Evolutionary conservation across 2,797 vertebrate genomes (phyloP).

Genomic region (Xenentodon cancila): DNA sequence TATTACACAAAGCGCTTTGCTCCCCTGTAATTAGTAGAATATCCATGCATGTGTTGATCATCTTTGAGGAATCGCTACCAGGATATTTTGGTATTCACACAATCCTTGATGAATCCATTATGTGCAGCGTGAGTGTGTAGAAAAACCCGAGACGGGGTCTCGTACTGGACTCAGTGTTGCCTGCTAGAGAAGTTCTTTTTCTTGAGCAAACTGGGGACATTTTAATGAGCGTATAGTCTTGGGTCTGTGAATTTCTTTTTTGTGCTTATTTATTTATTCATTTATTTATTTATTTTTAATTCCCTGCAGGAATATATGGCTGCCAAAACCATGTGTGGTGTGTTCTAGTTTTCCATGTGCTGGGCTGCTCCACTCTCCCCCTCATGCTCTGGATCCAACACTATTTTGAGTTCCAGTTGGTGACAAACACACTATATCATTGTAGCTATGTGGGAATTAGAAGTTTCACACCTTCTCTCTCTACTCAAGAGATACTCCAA

Average conservation of each 20-base stretch:
- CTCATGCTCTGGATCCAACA: constrained; percentile 23
- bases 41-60: constrained; percentile 41
- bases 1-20: constrained; percentile 68
- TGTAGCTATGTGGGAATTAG: constrained; percentile 38
- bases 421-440: constrained; percentile 39
- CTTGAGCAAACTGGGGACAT: constrained; percentile 54
- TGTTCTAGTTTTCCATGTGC: constrained; percentile 67
- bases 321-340: constrained; percentile 69
- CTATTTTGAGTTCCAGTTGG: constrained; percentile 53
- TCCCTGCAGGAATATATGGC: constrained; percentile 60
- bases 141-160: no score
- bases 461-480: constrained; percentile 52
- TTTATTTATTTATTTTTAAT: constrained; percentile 45
- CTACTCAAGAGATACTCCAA: constrained; percentile 27
- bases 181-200: constrained; percentile 32
- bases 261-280: neutral
- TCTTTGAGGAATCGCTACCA: constrained; percentile 11
- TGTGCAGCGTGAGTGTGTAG: constrained; percentile 6
- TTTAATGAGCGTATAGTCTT: constrained; percentile 68
- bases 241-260: constrained; percentile 39
- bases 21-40: constrained; percentile 61
- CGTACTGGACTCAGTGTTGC: neutral
- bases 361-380: constrained; percentile 30
- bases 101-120: constrained; percentile 36
- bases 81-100: constrained; percentile 29